phyloP scores from a whole-genome alignment of 2,797 vertebrate genomes.

The Taeniopygia guttata region DNA sequence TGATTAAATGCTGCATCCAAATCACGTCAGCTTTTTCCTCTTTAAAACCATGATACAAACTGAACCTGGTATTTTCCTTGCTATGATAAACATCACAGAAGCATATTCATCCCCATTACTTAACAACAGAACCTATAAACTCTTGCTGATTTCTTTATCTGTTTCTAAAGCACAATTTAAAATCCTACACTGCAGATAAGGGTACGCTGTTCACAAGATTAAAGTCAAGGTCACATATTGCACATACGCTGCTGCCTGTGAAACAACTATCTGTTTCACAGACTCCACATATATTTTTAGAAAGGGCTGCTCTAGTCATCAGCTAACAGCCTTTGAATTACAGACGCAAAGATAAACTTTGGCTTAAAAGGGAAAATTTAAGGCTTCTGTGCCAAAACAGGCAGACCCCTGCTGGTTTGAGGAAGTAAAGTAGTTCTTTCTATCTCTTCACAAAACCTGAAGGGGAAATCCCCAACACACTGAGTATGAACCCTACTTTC shows the following conservation, averaged over 20 bases:
- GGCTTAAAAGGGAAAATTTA: constrained; percentile 5
- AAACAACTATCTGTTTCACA: constrained; percentile 35
- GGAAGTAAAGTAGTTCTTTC: neutral
- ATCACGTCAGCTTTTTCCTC: neutral
- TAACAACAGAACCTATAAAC: constrained; percentile 24
- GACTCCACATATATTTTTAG: constrained; percentile 37
- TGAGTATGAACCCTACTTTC: neutral
- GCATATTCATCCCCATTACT: constrained; percentile 29
- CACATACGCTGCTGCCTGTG: neutral
- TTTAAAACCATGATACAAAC: neutral
- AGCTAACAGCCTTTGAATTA: constrained; percentile 14
- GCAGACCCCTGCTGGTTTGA: neutral
- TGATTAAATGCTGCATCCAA: neutral
- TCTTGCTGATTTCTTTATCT: neutral
- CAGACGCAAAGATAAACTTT: constrained; percentile 10
- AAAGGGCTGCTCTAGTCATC: neutral
- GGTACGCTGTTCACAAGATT: neutral
- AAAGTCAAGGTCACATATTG: constrained; percentile 51
- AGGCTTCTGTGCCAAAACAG: neutral
- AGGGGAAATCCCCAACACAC: neutral
- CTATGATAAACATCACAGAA: constrained; percentile 37
- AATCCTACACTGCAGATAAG: constrained; percentile 33
- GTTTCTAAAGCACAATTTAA: constrained; percentile 19
- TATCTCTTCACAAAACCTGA: neutral
- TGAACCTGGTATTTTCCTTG: neutral